Percentiles rank a stretch among this genome's conserved stretches.
Conservation (phyloP, 2,888 invertebrate genomes). For the Chydorus sphaericus region DNA sequence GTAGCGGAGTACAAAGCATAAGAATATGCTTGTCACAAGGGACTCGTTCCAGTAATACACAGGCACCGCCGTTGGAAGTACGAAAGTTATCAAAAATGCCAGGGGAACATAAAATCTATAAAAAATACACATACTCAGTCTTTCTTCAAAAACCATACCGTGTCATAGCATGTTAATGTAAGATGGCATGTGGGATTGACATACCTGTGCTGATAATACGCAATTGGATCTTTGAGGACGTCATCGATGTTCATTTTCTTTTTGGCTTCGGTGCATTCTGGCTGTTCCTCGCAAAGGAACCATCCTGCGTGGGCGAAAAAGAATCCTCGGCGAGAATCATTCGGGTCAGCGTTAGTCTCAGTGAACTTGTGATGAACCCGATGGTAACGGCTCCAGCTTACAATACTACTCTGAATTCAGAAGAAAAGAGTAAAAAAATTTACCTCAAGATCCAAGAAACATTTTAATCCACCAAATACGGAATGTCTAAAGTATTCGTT, state of each 20-base stretch:
- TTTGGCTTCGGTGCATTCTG: conserved; percentile 64
- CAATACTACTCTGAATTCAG: conserved; percentile 56
- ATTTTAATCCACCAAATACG: no score
- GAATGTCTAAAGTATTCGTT: no score
- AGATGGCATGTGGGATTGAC: no score
- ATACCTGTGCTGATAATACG: conserved; percentile 75
- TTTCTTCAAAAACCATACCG: no score
- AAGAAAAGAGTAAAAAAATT: no score
- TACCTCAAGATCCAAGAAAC: no score
- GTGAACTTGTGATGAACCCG: conserved; percentile 80
- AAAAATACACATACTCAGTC: background rate
- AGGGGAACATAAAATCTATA: conserved; percentile 56
- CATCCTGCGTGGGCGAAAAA: conserved; percentile 95
- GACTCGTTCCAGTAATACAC: conserved; percentile 71
- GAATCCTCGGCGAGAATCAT: conserved; percentile 81
- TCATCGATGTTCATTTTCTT: conserved; percentile 83
- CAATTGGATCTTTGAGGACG: conserved; percentile 60
- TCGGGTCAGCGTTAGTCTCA: conserved; percentile 86
- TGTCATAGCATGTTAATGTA: no score
- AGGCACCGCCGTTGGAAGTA: conserved; percentile 65
- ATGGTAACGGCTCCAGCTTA: conserved; percentile 74
- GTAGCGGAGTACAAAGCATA: conserved; percentile 64
- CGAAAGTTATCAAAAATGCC: conserved; percentile 62
- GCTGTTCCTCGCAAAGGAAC: conserved; percentile 80
- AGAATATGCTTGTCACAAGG: conserved; percentile 60